Conservation (phyloP, 2,888 invertebrate species). For the Chrysolina oricalcia region DNA sequence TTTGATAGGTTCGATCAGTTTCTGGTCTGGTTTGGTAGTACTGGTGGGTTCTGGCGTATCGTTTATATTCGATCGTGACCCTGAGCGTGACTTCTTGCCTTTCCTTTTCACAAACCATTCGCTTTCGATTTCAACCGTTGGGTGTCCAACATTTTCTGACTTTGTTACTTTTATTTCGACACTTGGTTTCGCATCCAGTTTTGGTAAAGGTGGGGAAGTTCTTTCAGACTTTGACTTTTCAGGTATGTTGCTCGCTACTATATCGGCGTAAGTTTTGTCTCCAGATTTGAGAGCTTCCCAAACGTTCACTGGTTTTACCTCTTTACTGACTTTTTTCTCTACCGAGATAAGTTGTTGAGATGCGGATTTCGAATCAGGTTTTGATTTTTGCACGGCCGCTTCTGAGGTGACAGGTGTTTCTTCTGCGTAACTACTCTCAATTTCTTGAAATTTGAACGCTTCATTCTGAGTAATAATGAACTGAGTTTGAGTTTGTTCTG, state of each 20-base stretch:
- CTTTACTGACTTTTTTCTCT: background rate
- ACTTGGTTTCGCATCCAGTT: conserved; percentile 46
- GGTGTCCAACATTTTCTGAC: conserved; percentile 61
- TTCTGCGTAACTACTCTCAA: conserved; percentile 4
- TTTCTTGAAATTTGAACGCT: background rate
- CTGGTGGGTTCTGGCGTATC: background rate
- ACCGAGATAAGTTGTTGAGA: background rate
- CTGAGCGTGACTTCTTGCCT: conserved; percentile 74
- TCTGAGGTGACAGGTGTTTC: conserved; percentile 25
- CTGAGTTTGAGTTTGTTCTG: conserved; percentile 12
- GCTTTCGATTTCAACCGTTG: conserved; percentile 62
- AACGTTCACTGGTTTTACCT: conserved; percentile 66
- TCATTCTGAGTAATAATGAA: background rate
- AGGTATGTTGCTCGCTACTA: conserved; percentile 74
- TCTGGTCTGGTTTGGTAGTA: conserved; percentile 27
- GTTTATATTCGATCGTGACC: conserved; percentile 70
- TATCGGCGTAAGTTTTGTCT: conserved; percentile 83
- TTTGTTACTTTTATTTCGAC: conserved; percentile 60
- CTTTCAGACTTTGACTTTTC: conserved; percentile 57
- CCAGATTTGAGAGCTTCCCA: conserved; percentile 73
- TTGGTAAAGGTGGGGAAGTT: background rate
- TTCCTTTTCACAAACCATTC: conserved; percentile 73
- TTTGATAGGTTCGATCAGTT: conserved; percentile 31
- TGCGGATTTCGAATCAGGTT: background rate
- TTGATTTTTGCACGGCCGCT: conserved; percentile 3